A percentile compares a stretch with the other conserved stretches of the same genome.
Conservation (phyloP, 2,113 vertebrate species). For the Ceuthmochares aereus region DNA sequence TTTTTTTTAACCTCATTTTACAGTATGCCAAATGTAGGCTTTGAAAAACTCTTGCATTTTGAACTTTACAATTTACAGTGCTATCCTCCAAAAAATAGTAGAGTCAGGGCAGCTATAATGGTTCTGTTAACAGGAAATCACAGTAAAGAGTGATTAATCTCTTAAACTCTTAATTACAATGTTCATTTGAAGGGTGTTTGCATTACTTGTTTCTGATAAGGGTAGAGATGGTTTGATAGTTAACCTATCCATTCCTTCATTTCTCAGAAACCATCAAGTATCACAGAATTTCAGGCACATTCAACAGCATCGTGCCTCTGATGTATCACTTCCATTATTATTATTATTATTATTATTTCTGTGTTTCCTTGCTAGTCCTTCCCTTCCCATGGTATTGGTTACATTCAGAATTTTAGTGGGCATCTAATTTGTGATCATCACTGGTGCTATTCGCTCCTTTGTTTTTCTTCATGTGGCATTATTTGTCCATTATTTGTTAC, state of each 20-base stretch:
- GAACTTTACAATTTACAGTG: background rate
- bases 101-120: background rate
- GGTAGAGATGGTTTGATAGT: background rate
- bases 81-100: background rate
- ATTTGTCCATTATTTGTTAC: background rate
- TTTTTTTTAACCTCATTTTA: background rate
- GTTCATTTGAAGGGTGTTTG: background rate
- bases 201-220: background rate
- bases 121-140: background rate
- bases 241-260: background rate
- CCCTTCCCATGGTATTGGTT: rapidly evolving
- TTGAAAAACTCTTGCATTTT: background rate
- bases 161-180: background rate
- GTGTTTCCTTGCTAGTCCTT: background rate
- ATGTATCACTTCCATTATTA: background rate
- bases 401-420: background rate
- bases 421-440: background rate
- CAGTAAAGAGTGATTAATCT: too few species aligned
- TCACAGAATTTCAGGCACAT: background rate
- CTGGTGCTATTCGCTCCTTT: background rate
- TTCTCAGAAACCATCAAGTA: background rate
- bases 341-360: background rate
- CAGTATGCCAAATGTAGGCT: background rate
- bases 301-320: background rate
- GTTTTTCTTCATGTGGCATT: background rate